Evolutionary conservation across 1,140 invertebrate genomes (phyloP).

Genomic region (Pantala flavescens): DNA sequence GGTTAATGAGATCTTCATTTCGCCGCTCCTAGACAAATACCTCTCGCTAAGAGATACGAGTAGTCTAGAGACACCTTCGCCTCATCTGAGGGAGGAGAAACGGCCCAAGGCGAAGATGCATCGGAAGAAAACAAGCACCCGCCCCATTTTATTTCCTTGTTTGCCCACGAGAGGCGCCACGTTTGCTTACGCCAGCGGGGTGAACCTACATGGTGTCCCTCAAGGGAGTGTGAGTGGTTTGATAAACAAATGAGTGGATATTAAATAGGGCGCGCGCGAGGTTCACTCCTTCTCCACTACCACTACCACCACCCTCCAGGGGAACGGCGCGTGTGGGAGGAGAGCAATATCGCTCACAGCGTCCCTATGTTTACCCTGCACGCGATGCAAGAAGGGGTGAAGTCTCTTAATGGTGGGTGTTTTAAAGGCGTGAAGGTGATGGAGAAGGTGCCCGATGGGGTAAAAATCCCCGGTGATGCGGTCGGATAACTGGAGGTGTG

Average conservation of each 20-base stretch:
- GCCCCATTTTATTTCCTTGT: not conserved
- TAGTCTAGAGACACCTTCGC: not conserved
- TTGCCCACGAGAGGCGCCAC: not conserved
- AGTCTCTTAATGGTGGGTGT: not conserved
- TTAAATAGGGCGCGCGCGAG: not conserved
- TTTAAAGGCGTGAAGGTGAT: not conserved
- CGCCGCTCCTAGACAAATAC: not conserved
- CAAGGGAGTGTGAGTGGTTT: conserved; percentile 3
- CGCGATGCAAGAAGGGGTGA: not conserved
- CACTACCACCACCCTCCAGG: no score
- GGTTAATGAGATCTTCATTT: not conserved
- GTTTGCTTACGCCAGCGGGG: not conserved
- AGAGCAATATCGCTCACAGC: not conserved
- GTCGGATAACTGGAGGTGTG: not conserved
- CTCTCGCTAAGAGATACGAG: not conserved
- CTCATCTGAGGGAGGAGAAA: not conserved
- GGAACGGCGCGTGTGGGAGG: not conserved
- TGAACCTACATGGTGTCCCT: not conserved
- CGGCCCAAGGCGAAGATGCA: not conserved
- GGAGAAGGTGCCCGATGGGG: not conserved
- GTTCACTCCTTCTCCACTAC: no score
- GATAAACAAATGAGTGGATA: conserved; percentile 10
- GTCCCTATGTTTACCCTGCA: conserved; percentile 3
- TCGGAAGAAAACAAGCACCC: not conserved
- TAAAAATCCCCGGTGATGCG: not conserved